Conservation (phyloP, 2,113 vertebrate genomes). For the Acanthisitta chloris region DNA sequence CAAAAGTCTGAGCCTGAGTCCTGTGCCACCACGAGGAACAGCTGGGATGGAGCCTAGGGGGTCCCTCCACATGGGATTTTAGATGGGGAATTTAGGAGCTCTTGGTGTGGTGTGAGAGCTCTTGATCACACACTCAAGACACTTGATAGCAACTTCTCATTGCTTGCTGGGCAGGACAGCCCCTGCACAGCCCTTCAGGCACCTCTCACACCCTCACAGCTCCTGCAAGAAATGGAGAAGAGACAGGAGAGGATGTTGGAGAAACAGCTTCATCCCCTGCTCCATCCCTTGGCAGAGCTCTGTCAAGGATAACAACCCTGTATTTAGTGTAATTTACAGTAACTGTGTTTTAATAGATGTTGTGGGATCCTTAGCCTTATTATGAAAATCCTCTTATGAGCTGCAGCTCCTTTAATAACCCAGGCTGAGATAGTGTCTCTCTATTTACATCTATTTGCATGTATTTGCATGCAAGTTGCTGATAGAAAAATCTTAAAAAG, state of each 20-base stretch:
- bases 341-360: conserved; percentile 28
- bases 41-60: too few species aligned
- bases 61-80: too few species aligned
- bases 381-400: conserved; percentile 56
- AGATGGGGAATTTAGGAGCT: too few species aligned
- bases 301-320: background rate
- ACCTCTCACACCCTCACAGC: background rate
- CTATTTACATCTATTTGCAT: conserved; percentile 53
- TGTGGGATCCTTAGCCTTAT: conserved; percentile 38
- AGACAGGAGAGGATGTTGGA: background rate
- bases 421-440: background rate
- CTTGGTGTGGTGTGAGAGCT: too few species aligned
- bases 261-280: background rate
- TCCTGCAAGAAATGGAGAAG: background rate
- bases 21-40: too few species aligned
- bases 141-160: too few species aligned
- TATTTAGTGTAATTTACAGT: conserved; percentile 2
- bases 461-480: conserved; percentile 40
- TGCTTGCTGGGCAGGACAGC: too few species aligned
- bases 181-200: background rate
- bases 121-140: too few species aligned
- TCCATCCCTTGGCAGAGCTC: background rate
- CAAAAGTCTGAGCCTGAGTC: too few species aligned
- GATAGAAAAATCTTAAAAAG: background rate
- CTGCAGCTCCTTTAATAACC: conserved; percentile 44